Percentiles rank a stretch among this genome's conserved stretches.
phyloP scores from a whole-genome alignment of 2,888 invertebrate species.

The Apomyelois bistriatella region DNA sequence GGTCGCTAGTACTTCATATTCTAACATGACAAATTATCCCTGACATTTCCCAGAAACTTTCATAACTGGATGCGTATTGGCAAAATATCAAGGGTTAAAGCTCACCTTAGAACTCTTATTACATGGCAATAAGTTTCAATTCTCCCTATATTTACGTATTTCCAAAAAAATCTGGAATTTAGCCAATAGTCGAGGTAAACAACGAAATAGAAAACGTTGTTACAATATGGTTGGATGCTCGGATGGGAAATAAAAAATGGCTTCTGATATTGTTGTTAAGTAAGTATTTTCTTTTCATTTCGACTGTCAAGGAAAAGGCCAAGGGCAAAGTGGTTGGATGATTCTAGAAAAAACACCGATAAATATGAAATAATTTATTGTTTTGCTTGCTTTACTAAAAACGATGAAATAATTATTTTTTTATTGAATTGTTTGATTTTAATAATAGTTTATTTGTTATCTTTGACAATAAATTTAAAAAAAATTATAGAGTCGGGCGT shows the following conservation, averaged over 20 bases:
- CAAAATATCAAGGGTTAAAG: slow-evolving; percentile 16
- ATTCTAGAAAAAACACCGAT: too few relatives aligned
- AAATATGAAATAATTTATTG: too few relatives aligned
- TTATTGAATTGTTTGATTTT: too few relatives aligned
- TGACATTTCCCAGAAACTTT: slow-evolving; percentile 12
- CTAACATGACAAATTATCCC: slow-evolving; percentile 11
- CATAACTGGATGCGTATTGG: slow-evolving; percentile 10
- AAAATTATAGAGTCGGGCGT: too few relatives aligned
- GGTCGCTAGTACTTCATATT: slow-evolving; percentile 7
- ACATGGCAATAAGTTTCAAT: neutral
- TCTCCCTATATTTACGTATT: neutral
- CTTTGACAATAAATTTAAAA: too few relatives aligned
- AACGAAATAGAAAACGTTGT: slow-evolving; percentile 5
- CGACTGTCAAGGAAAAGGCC: neutral
- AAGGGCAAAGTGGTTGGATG: too few relatives aligned
- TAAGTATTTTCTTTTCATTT: neutral
- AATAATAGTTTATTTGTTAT: too few relatives aligned
- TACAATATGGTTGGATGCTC: slow-evolving; percentile 4
- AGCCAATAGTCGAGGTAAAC: slow-evolving; percentile 8
- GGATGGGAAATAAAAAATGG: neutral
- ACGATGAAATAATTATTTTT: too few relatives aligned
- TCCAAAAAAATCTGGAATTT: slow-evolving; percentile 6
- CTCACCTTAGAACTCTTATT: neutral
- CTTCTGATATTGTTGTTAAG: neutral
- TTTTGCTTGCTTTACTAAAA: too few relatives aligned